A percentile compares a stretch with the other conserved stretches of the same genome.
These are phyloP conservation scores for Drosophila mauritiana DNA, from an alignment of 1,140 invertebrate species.

Conservation along the genomic window DNA sequence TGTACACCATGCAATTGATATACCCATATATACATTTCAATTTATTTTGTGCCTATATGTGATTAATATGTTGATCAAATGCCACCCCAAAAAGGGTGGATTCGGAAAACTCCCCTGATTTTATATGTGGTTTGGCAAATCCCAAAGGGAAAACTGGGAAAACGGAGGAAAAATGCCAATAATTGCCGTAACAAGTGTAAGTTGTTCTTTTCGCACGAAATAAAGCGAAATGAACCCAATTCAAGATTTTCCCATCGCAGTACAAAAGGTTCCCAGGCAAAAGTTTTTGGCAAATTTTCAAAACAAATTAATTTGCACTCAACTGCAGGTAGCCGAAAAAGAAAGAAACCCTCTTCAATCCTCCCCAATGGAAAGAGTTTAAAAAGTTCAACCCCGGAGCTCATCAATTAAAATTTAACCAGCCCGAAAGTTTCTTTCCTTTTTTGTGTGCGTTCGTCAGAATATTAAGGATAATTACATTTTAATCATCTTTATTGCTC, in stretches of 20 bases:
- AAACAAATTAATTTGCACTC: conserved; percentile 80
- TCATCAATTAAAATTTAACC: conserved; percentile 79
- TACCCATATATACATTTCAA: conserved; percentile 63
- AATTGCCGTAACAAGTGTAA: conserved; percentile 75
- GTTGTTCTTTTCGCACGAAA: conserved; percentile 41
- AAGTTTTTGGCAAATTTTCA: conserved; percentile 74
- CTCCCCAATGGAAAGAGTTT: conserved; percentile 51
- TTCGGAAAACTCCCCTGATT: conserved; percentile 17
- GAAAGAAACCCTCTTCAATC: not conserved
- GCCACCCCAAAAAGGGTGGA: conserved; percentile 14
- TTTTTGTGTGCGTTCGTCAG: conserved; percentile 52
- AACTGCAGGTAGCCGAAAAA: conserved; percentile 45
- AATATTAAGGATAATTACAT: conserved; percentile 84
- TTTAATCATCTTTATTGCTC: conserved; percentile 84
- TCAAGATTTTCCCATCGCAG: conserved; percentile 66
- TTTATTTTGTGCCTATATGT: conserved; percentile 80
- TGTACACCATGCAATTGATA: conserved; percentile 64
- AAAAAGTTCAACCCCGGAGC: conserved; percentile 79
- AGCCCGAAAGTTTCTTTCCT: conserved; percentile 35
- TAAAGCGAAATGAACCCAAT: conserved; percentile 49
- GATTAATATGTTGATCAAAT: conserved; percentile 53
- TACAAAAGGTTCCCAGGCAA: conserved; percentile 34
- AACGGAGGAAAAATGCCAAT: conserved; percentile 56
- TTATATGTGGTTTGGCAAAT: conserved; percentile 28
- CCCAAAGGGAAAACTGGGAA: conserved; percentile 26